Base-by-base conservation (phyloP, 2,113 vertebrate genomes). In the Cyrtonyx montezumae region DNA sequence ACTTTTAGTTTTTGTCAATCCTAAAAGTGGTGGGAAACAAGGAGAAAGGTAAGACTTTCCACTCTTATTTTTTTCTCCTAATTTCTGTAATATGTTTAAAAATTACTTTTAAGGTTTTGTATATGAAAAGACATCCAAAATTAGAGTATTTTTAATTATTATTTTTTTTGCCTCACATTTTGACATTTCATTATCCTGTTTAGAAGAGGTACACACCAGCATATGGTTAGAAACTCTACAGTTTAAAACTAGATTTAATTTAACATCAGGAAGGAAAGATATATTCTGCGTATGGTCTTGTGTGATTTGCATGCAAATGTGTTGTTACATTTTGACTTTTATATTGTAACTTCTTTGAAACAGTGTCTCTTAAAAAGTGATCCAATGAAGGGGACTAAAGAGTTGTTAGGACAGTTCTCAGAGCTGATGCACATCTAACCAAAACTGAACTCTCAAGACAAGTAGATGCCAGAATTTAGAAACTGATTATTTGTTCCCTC, bases 1-100 rank as follows among this genome's bases (percentile, higher is more conserved):
- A 63, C 98, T 99, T 97, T 98, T 99, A 92, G 98, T 99, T 97
- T 99, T 99, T 97, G 99, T 99, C 97, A 99, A 99, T 96, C 99
- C 99, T 77, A 99, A 99, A 98, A 99, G 99, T 97, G 99, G 99
- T 79, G 99, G 99, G 81, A 99, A 99, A 96, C 99, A 99, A 98
- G 99, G 99, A 96, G 99, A 99, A 98, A 97, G 99, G 99, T 99
- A 98, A 97, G 97, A 18, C 61, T 90, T 53, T 82, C 46, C 0
- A 90, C 19, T 74, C 37, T 30, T 49, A 56, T 13, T 6, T 7
- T 23, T 13, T 17, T 84, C 25, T 73, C 17, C 19, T 61, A 9
- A 26, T 88, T 12, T 71, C 43, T 81, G 22, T 85, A 19, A 23
- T 63, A 36, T 18, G 9, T 70, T 81, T 63, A 66, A 79, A 79